A percentile compares a stretch with the other conserved stretches of the same genome.
Evolutionary conservation across 2,113 vertebrate species (phyloP).

Genomic region (Oryzias javanicus): DNA sequence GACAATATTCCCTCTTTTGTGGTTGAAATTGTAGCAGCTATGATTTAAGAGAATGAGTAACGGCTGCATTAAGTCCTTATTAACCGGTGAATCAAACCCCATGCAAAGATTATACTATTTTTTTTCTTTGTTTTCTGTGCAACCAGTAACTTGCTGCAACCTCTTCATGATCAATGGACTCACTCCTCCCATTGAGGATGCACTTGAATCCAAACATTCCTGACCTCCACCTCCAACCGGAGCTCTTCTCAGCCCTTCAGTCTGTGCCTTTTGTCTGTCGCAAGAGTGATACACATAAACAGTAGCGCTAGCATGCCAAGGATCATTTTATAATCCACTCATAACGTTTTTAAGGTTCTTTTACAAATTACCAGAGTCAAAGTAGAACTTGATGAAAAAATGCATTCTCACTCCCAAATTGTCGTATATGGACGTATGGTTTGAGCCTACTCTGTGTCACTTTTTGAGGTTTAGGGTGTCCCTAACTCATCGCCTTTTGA

Average conservation of each 20-base stretch:
- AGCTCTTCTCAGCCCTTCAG: constrained; percentile 6
- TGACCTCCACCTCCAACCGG: constrained; percentile 4
- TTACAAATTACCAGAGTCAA: not conserved
- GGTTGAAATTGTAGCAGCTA: too few species aligned
- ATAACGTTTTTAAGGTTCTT: not conserved
- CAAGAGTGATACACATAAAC: not conserved
- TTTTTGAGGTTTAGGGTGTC: too few species aligned
- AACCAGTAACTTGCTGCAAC: not conserved
- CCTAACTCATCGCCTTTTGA: too few species aligned
- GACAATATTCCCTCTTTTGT: too few species aligned
- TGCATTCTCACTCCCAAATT: not conserved
- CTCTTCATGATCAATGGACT: not conserved
- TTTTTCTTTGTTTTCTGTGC: not conserved
- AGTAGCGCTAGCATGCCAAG: not conserved
- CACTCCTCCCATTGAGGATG: constrained; percentile 2
- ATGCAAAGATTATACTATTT: too few species aligned
- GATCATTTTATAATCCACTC: not conserved
- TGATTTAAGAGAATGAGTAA: too few species aligned
- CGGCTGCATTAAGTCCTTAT: too few species aligned
- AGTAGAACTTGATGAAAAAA: not conserved
- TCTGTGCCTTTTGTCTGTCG: not conserved
- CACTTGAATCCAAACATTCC: not conserved
- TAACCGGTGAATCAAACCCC: too few species aligned
- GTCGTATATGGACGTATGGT: too few species aligned
- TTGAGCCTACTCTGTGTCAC: too few species aligned